These are phyloP conservation scores for Blastomussa wellsi DNA, from an alignment of 92 coral and sea anemone species.

Conservation along the genomic window DNA sequence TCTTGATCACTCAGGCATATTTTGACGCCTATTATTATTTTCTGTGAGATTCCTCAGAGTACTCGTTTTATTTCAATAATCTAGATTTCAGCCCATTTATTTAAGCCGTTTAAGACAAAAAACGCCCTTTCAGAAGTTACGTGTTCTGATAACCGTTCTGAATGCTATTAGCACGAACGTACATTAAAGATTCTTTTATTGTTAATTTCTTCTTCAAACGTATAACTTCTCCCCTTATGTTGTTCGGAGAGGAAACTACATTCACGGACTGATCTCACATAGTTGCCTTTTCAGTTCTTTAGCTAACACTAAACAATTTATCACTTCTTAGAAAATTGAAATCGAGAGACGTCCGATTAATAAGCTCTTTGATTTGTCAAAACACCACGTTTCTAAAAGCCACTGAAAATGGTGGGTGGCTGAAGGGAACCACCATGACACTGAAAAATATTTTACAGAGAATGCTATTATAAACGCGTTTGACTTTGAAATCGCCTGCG, in stretches of 20 bases:
- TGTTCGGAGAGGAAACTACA: background rate
- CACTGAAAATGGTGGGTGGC: background rate
- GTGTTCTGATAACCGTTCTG: background rate
- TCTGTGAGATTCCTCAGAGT: background rate
- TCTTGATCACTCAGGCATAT: background rate
- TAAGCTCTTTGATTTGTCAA: background rate
- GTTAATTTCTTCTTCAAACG: background rate
- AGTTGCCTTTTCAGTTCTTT: too few species aligned
- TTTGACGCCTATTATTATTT: background rate
- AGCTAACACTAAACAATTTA: constrained; percentile 22
- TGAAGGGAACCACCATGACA: constrained; percentile 22
- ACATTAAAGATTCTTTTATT: background rate
- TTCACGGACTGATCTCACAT: background rate
- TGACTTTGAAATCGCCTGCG: constrained; percentile 3
- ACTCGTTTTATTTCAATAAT: background rate
- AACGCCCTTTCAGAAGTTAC: background rate
- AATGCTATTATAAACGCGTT: background rate
- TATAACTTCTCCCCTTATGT: background rate
- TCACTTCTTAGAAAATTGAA: constrained; percentile 22
- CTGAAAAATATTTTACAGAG: constrained; percentile 2
- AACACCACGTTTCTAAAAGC: background rate
- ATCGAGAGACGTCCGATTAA: background rate
- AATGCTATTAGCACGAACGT: background rate
- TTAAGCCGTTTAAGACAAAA: background rate
- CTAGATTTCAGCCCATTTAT: background rate